These are phyloP conservation scores for Leptinotarsa lineolata DNA, from an alignment of 1,140 invertebrate genomes.

Conservation along the genomic window DNA sequence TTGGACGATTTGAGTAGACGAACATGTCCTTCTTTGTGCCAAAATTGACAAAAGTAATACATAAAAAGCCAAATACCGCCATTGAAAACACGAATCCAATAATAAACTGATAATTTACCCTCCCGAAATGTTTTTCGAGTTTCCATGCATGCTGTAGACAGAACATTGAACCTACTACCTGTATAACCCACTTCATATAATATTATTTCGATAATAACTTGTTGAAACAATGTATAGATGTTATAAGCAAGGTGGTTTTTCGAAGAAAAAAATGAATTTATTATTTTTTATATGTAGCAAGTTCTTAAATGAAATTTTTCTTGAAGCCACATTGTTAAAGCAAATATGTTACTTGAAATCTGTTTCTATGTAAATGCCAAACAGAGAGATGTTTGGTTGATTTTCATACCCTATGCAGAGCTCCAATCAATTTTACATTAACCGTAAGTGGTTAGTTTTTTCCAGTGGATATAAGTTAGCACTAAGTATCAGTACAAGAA, in stretches of 20 bases:
- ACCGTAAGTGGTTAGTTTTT: no score
- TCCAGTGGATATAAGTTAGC: neutral
- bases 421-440: neutral
- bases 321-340: neutral
- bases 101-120: neutral
- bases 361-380: conserved; percentile 26
- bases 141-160: conserved; percentile 6
- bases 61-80: no score
- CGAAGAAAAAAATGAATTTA: conserved; percentile 1
- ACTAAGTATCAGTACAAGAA: neutral
- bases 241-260: conserved; percentile 10
- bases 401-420: conserved; percentile 16
- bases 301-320: neutral
- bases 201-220: conserved; percentile 13
- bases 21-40: no score
- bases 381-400: neutral
- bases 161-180: conserved; percentile 2
- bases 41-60: no score
- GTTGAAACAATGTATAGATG: conserved; percentile 16
- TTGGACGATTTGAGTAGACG: no score
- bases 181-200: neutral
- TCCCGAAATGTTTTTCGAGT: neutral
- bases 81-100: neutral
- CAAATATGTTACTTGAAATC: neutral
- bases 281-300: conserved; percentile 14